A percentile compares a stretch with the other conserved stretches of the same genome.
Conservation (phyloP, 1,140 invertebrate genomes). For the Pachypeltis micranthus region DNA sequence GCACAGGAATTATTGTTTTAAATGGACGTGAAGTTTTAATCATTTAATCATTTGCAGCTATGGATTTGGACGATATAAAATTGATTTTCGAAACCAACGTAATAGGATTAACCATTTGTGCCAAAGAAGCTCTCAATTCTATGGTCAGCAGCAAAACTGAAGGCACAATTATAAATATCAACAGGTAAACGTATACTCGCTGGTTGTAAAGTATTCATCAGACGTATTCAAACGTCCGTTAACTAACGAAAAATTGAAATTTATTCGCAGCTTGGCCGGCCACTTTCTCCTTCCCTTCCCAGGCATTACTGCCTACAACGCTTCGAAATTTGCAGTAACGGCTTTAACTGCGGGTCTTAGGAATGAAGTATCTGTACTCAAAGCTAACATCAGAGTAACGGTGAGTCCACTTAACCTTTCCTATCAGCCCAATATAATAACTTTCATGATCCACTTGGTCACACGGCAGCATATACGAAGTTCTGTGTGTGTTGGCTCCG, state of each 20-base stretch:
- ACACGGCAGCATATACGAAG: no score
- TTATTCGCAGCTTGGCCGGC: constrained; percentile 43
- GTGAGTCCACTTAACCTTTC: constrained; percentile 33
- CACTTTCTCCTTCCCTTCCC: constrained; percentile 30
- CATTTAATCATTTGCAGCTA: constrained; percentile 26
- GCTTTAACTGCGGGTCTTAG: constrained; percentile 46
- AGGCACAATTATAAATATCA: constrained; percentile 61
- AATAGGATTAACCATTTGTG: constrained; percentile 44
- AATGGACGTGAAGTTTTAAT: background rate
- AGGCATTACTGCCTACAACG: constrained; percentile 35
- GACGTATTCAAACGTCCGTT: background rate
- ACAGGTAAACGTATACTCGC: constrained; percentile 39
- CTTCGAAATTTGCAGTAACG: constrained; percentile 46
- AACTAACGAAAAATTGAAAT: constrained; percentile 20
- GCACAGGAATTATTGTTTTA: no score
- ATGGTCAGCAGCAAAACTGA: constrained; percentile 41
- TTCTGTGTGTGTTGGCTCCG: no score
- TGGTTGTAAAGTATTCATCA: background rate
- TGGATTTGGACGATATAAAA: constrained; percentile 37
- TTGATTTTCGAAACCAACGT: constrained; percentile 53
- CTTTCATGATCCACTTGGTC: no score
- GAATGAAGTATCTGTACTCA: constrained; percentile 41
- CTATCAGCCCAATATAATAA: no score
- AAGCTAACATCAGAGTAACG: constrained; percentile 45
- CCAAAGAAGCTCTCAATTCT: constrained; percentile 42